Evolutionary conservation across 2,797 vertebrate species (phyloP).

Genomic region (Lophura swinhoii): DNA sequence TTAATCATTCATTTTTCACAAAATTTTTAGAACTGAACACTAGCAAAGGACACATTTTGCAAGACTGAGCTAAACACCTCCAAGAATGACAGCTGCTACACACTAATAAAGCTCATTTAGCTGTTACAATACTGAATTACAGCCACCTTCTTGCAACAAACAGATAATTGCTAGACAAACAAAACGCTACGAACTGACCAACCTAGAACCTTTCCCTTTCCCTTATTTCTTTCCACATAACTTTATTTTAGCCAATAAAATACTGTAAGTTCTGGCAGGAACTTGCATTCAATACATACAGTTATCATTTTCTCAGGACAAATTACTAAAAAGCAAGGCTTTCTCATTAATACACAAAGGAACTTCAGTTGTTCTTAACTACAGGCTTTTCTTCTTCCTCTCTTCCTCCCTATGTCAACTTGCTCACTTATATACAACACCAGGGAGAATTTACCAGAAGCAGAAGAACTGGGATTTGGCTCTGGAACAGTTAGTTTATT

Average conservation of each 20-base stretch:
- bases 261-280: neutral
- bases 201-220: neutral
- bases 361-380: conserved; percentile 4
- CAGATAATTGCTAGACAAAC: neutral
- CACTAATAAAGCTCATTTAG: neutral
- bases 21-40: neutral
- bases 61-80: neutral
- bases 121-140: neutral
- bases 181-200: neutral
- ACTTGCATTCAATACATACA: neutral
- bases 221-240: neutral
- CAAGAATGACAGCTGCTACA: neutral
- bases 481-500: conserved; percentile 18
- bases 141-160: neutral
- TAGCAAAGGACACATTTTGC: neutral
- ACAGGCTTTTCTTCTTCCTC: neutral
- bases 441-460: neutral
- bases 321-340: conserved; percentile 12
- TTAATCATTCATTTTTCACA: neutral
- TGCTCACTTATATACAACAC: neutral
- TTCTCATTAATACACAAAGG: conserved; percentile 16
- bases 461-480: neutral
- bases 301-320: neutral
- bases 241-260: conserved; percentile 9
- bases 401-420: neutral